Evolutionary conservation across 2,113 vertebrate genomes (phyloP).

Genomic region (Heterochromis multidens): DNA sequence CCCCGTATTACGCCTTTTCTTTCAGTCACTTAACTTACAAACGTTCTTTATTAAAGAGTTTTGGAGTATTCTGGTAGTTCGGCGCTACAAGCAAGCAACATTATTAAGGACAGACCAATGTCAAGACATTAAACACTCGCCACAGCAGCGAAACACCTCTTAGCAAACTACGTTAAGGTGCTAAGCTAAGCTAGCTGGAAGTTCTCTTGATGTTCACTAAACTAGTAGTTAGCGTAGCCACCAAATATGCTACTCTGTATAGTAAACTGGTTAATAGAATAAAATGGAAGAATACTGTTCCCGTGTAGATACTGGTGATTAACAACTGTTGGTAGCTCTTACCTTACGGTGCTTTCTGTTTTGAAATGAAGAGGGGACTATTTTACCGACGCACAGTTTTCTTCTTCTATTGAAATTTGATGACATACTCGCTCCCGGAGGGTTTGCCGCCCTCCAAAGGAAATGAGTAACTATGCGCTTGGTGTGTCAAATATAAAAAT

Average conservation of each 20-base stretch:
- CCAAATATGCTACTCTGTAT: background rate
- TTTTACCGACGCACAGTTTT: slow-evolving; percentile 51
- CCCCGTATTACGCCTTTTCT: background rate
- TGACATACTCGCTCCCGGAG: rapidly evolving
- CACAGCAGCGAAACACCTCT: background rate
- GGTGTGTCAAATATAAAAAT: background rate
- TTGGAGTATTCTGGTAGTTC: background rate
- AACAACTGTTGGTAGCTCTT: background rate
- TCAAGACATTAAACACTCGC: background rate
- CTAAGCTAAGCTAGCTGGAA: background rate
- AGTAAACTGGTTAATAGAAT: background rate
- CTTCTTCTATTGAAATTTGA: slow-evolving; percentile 40
- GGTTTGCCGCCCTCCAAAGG: slow-evolving; percentile 23
- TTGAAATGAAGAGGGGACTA: slow-evolving; percentile 2
- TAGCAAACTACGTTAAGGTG: background rate
- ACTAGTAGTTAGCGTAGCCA: background rate
- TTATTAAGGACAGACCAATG: background rate
- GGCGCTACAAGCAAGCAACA: background rate
- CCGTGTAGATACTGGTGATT: background rate
- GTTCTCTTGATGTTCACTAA: background rate
- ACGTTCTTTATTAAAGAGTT: background rate
- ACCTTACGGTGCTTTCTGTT: slow-evolving; percentile 14
- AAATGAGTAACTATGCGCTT: background rate
- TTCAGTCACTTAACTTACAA: background rate
- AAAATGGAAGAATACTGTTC: too few species aligned